Percentiles rank a stretch among this genome's conserved stretches.
Evolutionary conservation across 2,797 vertebrate genomes (phyloP).

Genomic region (Enteromius afrohamiltoni): DNA sequence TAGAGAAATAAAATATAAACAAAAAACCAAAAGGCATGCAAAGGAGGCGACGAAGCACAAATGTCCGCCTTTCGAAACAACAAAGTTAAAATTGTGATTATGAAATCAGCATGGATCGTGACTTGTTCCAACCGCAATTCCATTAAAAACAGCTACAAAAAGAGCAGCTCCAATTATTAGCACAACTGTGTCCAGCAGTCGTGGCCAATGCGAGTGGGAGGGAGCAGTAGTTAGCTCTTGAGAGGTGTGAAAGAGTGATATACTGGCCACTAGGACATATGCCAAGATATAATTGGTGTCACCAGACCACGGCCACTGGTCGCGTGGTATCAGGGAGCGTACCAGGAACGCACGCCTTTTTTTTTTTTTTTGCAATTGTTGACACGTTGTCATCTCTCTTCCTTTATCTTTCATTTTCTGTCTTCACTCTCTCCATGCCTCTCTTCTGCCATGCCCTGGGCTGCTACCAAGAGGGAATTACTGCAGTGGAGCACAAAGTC

Average conservation of each 20-base stretch:
- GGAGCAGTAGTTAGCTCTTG: slow-evolving; percentile 38
- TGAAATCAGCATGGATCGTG: slow-evolving; percentile 15
- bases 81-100: background rate
- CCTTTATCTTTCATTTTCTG: slow-evolving; percentile 25
- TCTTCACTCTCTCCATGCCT: slow-evolving; percentile 40
- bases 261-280: slow-evolving; percentile 47
- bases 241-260: slow-evolving; percentile 52
- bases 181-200: slow-evolving; percentile 53
- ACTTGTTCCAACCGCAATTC: slow-evolving; percentile 29
- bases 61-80: background rate
- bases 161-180: slow-evolving; percentile 23
- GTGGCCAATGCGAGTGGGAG: slow-evolving; percentile 55
- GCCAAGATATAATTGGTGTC: slow-evolving; percentile 55
- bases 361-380: slow-evolving; percentile 4
- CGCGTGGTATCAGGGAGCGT: background rate
- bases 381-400: slow-evolving; percentile 24
- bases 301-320: slow-evolving; percentile 36
- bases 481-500: slow-evolving; percentile 57
- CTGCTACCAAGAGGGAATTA: slow-evolving; percentile 56
- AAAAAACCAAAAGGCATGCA: background rate
- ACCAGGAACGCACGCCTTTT: background rate
- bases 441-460: slow-evolving; percentile 48
- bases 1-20: background rate
- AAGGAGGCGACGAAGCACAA: background rate
- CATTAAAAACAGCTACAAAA: slow-evolving; percentile 28